Evolutionary conservation across 2,797 vertebrate genomes (phyloP).

Genomic region (Phrynocephalus guinanensis): DNA sequence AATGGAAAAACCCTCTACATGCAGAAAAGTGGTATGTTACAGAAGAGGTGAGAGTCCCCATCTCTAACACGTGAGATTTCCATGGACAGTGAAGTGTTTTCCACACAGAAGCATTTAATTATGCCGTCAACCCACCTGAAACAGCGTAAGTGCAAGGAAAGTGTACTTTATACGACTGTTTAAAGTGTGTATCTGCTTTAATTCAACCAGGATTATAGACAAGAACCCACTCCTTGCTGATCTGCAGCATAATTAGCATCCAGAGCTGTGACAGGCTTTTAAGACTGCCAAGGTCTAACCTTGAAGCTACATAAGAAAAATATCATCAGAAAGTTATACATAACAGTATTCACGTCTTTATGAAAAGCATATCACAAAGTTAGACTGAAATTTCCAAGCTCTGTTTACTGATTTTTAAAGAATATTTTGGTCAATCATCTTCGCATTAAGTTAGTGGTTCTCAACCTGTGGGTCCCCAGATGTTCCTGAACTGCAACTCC

Average conservation of each 20-base stretch:
- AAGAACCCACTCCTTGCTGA: background rate
- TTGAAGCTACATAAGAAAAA: background rate
- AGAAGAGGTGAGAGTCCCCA: background rate
- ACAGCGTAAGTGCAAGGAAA: background rate
- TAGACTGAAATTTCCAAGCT: background rate
- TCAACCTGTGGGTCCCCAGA: no score
- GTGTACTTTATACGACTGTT: background rate
- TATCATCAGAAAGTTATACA: background rate
- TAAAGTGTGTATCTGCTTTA: background rate
- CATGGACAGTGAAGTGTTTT: background rate
- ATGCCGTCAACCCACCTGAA: background rate
- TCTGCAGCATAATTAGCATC: background rate
- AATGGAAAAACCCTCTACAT: no score
- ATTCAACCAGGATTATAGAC: background rate
- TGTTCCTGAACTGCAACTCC: no score
- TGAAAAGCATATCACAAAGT: background rate
- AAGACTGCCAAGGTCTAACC: background rate
- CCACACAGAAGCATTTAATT: background rate
- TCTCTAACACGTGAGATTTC: background rate
- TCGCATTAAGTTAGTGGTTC: no score
- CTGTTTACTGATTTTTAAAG: background rate
- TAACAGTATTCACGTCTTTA: background rate
- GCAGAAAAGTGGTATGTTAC: background rate
- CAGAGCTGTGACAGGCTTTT: background rate
- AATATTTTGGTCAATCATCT: background rate